Conservation (phyloP, 2,113 vertebrate genomes). For the Cebidichthys violaceus region DNA sequence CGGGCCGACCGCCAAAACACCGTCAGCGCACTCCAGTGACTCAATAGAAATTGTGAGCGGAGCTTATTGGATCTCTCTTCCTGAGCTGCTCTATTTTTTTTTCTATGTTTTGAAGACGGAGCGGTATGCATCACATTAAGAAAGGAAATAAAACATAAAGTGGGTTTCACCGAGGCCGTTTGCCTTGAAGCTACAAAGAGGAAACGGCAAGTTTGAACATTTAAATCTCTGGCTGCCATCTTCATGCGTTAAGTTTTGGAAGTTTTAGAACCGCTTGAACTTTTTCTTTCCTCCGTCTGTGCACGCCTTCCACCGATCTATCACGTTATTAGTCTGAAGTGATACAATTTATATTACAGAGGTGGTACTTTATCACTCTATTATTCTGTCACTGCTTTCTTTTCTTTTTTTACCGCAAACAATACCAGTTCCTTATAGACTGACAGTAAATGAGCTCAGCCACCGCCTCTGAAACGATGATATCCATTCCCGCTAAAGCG, state of each 20-base stretch:
- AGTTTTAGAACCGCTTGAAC: neutral
- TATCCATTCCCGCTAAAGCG: conserved; percentile 18
- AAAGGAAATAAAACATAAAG: conserved; percentile 9
- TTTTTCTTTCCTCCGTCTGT: neutral
- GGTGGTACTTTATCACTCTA: neutral
- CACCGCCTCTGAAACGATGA: neutral
- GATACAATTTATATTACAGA: neutral
- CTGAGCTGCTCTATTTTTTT: neutral
- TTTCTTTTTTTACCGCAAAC: too few species aligned
- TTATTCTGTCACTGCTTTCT: conserved; percentile 6
- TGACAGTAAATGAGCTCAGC: conserved; percentile 33
- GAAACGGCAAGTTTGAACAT: neutral
- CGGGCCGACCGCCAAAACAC: conserved; percentile 7
- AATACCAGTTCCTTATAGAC: neutral
- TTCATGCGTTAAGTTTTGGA: conserved; percentile 14
- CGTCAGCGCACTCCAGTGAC: conserved; percentile 20
- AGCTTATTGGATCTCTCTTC: neutral
- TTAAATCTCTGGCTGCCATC: neutral
- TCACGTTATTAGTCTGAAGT: neutral
- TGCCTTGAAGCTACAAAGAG: neutral
- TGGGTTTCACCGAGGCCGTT: neutral
- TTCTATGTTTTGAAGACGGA: neutral
- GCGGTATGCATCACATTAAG: neutral
- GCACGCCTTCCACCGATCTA: neutral
- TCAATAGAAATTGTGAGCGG: neutral